phyloP scores from a whole-genome alignment of 2,888 invertebrate genomes.

The Meloe dianella region DNA sequence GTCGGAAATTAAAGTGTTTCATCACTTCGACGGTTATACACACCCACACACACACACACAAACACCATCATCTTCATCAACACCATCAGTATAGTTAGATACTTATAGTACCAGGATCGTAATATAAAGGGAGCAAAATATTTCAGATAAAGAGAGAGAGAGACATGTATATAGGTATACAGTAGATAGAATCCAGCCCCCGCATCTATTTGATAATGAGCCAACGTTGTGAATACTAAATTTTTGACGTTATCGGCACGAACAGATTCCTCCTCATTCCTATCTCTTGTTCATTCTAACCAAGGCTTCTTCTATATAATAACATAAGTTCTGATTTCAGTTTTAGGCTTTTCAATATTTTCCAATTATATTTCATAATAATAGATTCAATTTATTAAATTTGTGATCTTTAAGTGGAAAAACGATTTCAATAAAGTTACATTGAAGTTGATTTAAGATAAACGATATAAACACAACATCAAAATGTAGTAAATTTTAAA shows the following conservation, averaged over 20 bases:
- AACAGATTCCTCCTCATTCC: conserved; percentile 13
- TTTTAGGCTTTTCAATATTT: background rate
- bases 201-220: conserved; percentile 37
- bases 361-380: background rate
- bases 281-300: conserved; percentile 11
- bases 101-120: background rate
- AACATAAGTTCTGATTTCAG: conserved; percentile 1
- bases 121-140: background rate
- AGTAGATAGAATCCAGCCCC: background rate
- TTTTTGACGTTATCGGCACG: conserved; percentile 35
- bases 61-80: background rate
- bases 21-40: conserved; percentile 35
- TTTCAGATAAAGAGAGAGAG: background rate
- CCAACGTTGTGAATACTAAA: conserved; percentile 39
- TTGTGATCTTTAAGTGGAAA: background rate
- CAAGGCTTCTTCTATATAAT: conserved; percentile 16
- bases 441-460: background rate
- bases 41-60: background rate
- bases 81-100: background rate
- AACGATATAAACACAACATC: too few relatives aligned
- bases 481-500: too few relatives aligned
- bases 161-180: too few relatives aligned
- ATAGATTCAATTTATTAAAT: background rate
- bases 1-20: conserved; percentile 52
- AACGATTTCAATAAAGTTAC: too few relatives aligned